Conservation (phyloP, 2,113 vertebrate species). For the Calcarius ornatus region DNA sequence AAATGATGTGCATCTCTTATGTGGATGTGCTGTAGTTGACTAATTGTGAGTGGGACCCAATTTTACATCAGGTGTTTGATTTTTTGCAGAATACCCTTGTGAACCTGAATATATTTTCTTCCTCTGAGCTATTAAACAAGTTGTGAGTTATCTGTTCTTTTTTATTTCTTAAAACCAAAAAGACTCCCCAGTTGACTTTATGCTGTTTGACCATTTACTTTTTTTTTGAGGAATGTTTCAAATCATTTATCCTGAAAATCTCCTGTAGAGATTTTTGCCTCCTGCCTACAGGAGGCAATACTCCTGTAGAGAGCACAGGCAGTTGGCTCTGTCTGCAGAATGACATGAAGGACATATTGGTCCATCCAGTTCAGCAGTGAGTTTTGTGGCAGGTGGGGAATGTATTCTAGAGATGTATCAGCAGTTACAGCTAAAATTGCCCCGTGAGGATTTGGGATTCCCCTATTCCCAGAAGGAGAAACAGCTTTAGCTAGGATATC, state of each 20-base stretch:
- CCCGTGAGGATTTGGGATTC: background rate
- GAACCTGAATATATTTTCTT: background rate
- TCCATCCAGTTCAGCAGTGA: rapidly evolving
- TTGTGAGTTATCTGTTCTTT: background rate
- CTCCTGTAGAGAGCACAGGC: background rate
- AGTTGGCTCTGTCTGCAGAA: background rate
- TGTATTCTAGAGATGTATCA: background rate
- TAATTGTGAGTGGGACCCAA: rapidly evolving
- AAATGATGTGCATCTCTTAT: rapidly evolving
- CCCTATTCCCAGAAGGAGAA: background rate
- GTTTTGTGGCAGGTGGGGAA: background rate
- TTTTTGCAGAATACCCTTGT: background rate
- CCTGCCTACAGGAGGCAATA: too few species aligned
- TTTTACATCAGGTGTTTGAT: background rate
- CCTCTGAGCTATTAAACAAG: background rate
- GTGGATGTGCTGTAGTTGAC: rapidly evolving
- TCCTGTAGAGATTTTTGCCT: too few species aligned
- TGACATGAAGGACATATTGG: too few species aligned
- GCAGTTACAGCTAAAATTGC: background rate
- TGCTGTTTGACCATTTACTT: background rate
- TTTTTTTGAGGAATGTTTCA: background rate
- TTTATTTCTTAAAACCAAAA: background rate
- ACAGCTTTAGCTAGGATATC: background rate
- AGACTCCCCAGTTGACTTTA: background rate
- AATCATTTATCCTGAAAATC: background rate